A percentile compares a stretch with the other conserved stretches of the same genome.
Evolutionary conservation across 1,140 invertebrate genomes (phyloP).

Genomic region (Papilio helenus): DNA sequence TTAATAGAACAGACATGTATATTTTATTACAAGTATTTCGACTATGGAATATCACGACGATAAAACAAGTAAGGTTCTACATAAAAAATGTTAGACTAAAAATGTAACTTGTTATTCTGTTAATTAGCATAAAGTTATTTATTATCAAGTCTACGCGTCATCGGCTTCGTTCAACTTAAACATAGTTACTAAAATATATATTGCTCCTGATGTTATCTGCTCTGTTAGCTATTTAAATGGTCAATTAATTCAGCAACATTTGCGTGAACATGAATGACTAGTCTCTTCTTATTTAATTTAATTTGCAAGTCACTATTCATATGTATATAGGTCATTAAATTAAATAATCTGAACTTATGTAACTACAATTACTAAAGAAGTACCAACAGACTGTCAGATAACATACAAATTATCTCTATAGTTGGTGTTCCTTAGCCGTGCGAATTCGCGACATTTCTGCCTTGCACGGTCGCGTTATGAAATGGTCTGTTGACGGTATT

Average conservation of each 20-base stretch:
- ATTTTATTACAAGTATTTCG: no score
- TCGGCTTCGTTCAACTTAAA: neutral
- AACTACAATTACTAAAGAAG: no score
- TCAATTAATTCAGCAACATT: slow-evolving; percentile 15
- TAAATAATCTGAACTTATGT: no score
- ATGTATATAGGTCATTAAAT: neutral
- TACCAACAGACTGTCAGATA: no score
- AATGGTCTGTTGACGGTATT: no score
- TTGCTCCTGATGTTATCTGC: neutral
- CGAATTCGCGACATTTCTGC: no score
- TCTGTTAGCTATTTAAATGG: neutral
- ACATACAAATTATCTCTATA: no score
- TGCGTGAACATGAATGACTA: neutral
- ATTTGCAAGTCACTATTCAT: neutral
- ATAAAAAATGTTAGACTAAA: neutral
- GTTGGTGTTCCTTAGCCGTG: no score
- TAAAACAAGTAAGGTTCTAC: neutral
- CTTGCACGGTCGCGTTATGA: no score
- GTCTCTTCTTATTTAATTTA: neutral
- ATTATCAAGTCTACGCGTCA: neutral
- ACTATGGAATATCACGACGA: neutral
- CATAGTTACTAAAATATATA: neutral
- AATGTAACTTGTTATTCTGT: neutral
- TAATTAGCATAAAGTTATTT: slow-evolving; percentile 1
- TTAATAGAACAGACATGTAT: no score